phyloP scores from a whole-genome alignment of 2,888 invertebrate genomes.

The Limnephilus marmoratus region DNA sequence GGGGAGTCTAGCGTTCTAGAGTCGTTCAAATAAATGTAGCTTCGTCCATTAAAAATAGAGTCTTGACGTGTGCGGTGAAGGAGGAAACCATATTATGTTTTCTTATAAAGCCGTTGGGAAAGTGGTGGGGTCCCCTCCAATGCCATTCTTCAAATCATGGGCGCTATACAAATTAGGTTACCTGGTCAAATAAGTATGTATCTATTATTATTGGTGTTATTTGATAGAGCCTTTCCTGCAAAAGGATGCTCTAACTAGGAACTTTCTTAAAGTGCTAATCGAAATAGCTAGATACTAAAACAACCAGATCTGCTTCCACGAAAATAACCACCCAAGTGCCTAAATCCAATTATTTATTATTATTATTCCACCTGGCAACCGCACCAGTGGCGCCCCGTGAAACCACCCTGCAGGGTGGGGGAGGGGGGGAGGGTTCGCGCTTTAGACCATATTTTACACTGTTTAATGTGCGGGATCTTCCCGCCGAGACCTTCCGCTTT shows the following conservation, averaged over 20 bases:
- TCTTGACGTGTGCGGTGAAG: too few species aligned
- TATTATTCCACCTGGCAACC: conserved; percentile 38
- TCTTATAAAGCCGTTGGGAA: too few species aligned
- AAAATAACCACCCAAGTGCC: background rate
- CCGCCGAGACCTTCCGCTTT: conserved; percentile 64
- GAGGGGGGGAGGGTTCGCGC: background rate
- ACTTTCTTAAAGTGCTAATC: background rate
- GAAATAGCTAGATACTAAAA: background rate
- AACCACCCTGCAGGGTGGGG: background rate
- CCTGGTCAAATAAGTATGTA: too few species aligned
- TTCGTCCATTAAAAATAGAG: too few species aligned
- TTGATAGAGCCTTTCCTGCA: background rate
- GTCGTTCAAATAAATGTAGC: too few species aligned
- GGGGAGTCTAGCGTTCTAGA: too few species aligned
- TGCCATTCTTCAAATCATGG: too few species aligned
- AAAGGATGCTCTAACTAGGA: background rate
- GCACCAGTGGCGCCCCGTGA: background rate
- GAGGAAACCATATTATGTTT: too few species aligned
- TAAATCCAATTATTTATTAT: conserved; percentile 49
- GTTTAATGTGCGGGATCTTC: conserved; percentile 65
- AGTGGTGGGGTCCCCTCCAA: too few species aligned
- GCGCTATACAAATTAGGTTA: too few species aligned
- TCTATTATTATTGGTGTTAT: background rate
- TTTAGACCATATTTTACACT: conserved; percentile 61
- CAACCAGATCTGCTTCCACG: background rate